A percentile compares a stretch with the other conserved stretches of the same genome.
Conservation (phyloP, 2,797 vertebrate species). For the Eremophila alpestris region DNA sequence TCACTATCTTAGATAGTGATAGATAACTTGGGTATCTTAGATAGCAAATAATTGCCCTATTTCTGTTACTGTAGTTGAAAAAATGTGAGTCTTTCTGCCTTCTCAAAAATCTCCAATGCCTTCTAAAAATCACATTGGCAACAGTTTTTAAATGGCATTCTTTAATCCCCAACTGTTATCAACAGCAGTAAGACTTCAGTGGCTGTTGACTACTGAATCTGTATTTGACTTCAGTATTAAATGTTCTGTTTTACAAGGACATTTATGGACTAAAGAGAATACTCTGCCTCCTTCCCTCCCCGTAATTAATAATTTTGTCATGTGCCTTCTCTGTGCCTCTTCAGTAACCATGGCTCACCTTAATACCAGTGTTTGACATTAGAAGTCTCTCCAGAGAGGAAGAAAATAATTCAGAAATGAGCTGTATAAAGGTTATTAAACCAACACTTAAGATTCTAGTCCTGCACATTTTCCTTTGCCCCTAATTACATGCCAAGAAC, state of each 20-base stretch:
- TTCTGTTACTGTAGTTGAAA: background rate
- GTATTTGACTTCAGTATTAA: slow-evolving; percentile 23
- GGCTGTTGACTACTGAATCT: slow-evolving; percentile 2
- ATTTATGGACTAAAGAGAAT: slow-evolving; percentile 12
- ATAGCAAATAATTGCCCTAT: background rate
- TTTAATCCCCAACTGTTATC: background rate
- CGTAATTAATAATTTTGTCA: slow-evolving; percentile 73
- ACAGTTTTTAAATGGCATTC: background rate
- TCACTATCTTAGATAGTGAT: background rate
- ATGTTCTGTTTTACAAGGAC: background rate
- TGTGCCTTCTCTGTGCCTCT: slow-evolving; percentile 60
- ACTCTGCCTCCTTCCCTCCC: background rate
- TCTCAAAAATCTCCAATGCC: background rate
- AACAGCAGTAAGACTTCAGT: background rate
- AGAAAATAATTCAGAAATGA: slow-evolving; percentile 78
- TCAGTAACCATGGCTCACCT: slow-evolving; percentile 69
- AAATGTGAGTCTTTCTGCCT: background rate
- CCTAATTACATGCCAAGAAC: slow-evolving; percentile 75
- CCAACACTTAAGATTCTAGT: slow-evolving; percentile 77
- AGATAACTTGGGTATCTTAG: background rate
- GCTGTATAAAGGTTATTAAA: slow-evolving; percentile 78
- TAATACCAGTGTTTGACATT: slow-evolving; percentile 78
- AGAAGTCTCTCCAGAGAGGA: slow-evolving; percentile 73
- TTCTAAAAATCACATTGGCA: background rate
- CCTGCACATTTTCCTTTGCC: slow-evolving; percentile 71